Conservation (phyloP, 2,113 vertebrate species). For the Lathamus discolor region DNA sequence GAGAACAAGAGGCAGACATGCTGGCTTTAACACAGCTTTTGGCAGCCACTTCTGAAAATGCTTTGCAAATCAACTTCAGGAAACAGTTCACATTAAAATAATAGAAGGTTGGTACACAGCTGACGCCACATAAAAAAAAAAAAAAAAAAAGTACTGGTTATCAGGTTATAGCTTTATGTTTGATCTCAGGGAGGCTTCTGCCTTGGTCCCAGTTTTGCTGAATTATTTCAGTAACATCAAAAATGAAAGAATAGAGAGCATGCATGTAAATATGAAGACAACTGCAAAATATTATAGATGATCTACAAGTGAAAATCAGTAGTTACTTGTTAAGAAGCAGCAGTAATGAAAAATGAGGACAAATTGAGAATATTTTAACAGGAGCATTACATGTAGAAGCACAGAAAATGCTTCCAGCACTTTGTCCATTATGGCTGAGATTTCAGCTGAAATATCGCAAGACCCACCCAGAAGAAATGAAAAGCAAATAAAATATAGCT, state of each 20-base stretch:
- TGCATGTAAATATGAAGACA: background rate
- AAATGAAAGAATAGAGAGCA: background rate
- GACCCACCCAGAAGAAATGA: background rate
- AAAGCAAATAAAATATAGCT: background rate
- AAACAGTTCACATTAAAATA: background rate
- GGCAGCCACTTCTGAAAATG: background rate
- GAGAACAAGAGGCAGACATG: background rate
- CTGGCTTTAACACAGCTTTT: background rate
- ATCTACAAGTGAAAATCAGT: background rate
- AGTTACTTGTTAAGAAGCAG: background rate
- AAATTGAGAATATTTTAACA: background rate
- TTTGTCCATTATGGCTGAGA: background rate
- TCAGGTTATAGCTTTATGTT: background rate
- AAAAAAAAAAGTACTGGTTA: background rate
- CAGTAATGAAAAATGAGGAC: background rate
- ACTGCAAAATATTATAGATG: background rate
- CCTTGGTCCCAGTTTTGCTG: background rate
- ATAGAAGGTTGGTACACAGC: background rate
- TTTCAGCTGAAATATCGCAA: background rate
- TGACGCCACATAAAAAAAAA: background rate
- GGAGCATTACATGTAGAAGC: background rate
- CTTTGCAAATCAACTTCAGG: background rate
- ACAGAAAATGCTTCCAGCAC: background rate
- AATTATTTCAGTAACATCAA: background rate
- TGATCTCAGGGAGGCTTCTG: background rate